A percentile compares a stretch with the other conserved stretches of the same genome.
Conservation (phyloP, 2,797 vertebrate species). For the Siniperca obscura region DNA sequence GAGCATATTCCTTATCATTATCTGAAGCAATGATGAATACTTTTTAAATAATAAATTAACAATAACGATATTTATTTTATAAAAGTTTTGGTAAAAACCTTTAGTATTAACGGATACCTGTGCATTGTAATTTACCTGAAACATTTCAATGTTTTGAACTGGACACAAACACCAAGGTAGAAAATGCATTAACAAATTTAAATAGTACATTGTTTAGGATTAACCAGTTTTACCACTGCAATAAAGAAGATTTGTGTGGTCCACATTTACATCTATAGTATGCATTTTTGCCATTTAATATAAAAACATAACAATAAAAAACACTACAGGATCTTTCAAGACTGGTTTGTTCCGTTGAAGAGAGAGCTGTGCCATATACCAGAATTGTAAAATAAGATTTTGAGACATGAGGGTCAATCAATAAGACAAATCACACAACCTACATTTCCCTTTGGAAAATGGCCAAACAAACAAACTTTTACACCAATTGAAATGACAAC, state of each 20-base stretch:
- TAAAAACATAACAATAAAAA: conserved; percentile 53
- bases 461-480: conserved; percentile 85
- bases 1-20: conserved; percentile 6
- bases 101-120: not conserved
- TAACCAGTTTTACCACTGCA: conserved; percentile 38
- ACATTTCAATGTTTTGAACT: conserved; percentile 50
- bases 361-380: conserved; percentile 74
- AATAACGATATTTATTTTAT: not conserved
- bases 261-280: conserved; percentile 38
- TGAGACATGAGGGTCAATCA: conserved; percentile 81
- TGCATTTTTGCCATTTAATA: conserved; percentile 52
- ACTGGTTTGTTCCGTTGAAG: conserved; percentile 74
- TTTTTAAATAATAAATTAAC: conserved; percentile 5
- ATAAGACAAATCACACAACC: conserved; percentile 82
- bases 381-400: conserved; percentile 76
- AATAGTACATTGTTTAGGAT: conserved; percentile 34
- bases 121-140: conserved; percentile 34
- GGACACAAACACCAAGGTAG: conserved; percentile 32
- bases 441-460: conserved; percentile 82
- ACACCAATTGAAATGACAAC: conserved; percentile 86
- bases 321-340: conserved; percentile 55
- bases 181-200: conserved; percentile 19
- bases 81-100: not conserved
- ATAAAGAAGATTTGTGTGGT: conserved; percentile 29
- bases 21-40: conserved; percentile 2